A percentile compares a stretch with the other conserved stretches of the same genome.
Evolutionary conservation across 2,113 vertebrate genomes (phyloP).

Genomic region (Eubucco bourcierii): DNA sequence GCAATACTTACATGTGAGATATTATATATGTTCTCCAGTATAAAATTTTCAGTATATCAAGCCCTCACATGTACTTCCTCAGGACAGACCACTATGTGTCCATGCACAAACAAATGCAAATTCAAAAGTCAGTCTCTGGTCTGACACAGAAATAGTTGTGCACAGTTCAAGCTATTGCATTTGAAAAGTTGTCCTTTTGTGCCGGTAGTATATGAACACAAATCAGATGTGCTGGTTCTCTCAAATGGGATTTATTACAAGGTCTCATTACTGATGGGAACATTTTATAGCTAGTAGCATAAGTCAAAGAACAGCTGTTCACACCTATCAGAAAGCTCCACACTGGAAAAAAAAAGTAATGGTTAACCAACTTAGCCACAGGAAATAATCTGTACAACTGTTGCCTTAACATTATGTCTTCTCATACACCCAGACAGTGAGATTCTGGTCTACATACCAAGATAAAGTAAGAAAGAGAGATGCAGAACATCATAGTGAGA

Average conservation of each 20-base stretch:
- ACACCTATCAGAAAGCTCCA: background rate
- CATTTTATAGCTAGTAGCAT: background rate
- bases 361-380: background rate
- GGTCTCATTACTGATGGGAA: background rate
- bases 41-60: background rate
- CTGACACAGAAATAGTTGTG: background rate
- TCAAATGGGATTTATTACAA: conserved; percentile 1
- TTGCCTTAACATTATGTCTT: background rate
- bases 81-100: background rate
- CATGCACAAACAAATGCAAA: background rate
- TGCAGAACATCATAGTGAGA: rapidly evolving
- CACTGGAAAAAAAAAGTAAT: background rate
- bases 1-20: background rate
- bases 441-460: background rate
- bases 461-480: background rate
- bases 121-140: background rate
- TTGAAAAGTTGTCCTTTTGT: background rate
- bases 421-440: background rate
- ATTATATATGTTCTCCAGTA: background rate
- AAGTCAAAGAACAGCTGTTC: background rate
- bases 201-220: background rate
- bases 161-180: background rate
- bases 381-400: background rate
- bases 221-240: background rate
- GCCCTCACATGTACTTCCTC: background rate